A percentile compares a stretch with the other conserved stretches of the same genome.
Conservation (phyloP, 37 sponge, comb jelly and placozoan species). For the Amphimedon queenslandica region DNA sequence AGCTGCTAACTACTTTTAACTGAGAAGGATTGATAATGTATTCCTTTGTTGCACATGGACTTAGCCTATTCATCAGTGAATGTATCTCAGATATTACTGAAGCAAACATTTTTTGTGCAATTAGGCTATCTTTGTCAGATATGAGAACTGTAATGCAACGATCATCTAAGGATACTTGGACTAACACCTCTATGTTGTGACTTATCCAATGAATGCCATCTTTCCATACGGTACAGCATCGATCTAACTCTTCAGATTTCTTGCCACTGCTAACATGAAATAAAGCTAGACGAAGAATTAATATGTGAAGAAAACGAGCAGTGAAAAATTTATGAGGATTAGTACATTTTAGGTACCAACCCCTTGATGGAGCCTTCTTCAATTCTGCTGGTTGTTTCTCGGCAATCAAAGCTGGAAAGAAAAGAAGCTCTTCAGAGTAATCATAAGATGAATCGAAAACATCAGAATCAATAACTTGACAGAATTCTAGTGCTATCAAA, state of each 20-base stretch:
- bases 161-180: background rate
- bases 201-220: conserved; percentile 20
- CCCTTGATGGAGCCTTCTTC: background rate
- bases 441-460: background rate
- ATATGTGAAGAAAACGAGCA: conserved; percentile 10
- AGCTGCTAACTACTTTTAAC: too few relatives aligned
- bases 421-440: background rate
- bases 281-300: background rate
- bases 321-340: background rate
- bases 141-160: background rate
- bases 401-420: background rate
- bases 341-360: conserved; percentile 6
- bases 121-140: too few relatives aligned
- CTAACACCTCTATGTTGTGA: background rate
- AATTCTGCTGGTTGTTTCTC: background rate
- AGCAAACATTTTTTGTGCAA: too few relatives aligned
- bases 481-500: conserved; percentile 5
- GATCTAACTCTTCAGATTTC: background rate
- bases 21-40: too few relatives aligned
- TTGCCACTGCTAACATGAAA: too few relatives aligned
- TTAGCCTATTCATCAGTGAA: too few relatives aligned
- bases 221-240: conserved; percentile 21
- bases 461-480: background rate
- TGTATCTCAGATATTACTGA: too few relatives aligned
- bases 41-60: too few relatives aligned